Evolutionary conservation across 2,888 invertebrate genomes (phyloP).

Genomic region (Stramonita haemastoma): DNA sequence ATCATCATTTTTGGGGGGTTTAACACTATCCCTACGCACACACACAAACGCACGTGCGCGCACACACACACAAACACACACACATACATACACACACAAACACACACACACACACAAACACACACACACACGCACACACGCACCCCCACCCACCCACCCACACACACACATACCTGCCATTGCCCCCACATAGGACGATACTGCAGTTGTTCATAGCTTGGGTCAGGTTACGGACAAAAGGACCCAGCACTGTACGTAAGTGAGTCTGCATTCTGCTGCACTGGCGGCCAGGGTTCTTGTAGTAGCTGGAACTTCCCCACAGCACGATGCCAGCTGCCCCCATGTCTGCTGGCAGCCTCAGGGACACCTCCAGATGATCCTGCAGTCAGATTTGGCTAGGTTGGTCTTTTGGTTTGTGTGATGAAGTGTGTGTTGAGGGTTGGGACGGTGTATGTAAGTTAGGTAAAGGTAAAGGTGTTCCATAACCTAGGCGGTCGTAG

Average conservation of each 20-base stretch:
- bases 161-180: conserved; percentile 48
- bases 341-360: conserved; percentile 55
- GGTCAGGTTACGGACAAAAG: conserved; percentile 55
- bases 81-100: not conserved
- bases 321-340: conserved; percentile 60
- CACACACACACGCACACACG: conserved; percentile 6
- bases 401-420: not conserved
- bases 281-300: conserved; percentile 46
- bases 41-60: not conserved
- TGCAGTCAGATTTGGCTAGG: conserved; percentile 42
- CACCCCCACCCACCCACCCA: not conserved
- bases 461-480: too few relatives aligned
- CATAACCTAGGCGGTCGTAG: too few relatives aligned
- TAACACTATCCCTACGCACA: not conserved
- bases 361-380: conserved; percentile 57
- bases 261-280: conserved; percentile 54
- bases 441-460: too few relatives aligned
- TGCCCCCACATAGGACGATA: conserved; percentile 42
- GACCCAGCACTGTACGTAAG: conserved; percentile 56
- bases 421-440: too few relatives aligned
- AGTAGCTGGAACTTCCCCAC: conserved; percentile 59
- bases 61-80: not conserved
- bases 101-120: not conserved
- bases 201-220: conserved; percentile 45
- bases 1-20: too few relatives aligned